These are phyloP conservation scores for Drosophila tropicalis DNA, from an alignment of 1,140 invertebrate genomes.

Conservation along the genomic window DNA sequence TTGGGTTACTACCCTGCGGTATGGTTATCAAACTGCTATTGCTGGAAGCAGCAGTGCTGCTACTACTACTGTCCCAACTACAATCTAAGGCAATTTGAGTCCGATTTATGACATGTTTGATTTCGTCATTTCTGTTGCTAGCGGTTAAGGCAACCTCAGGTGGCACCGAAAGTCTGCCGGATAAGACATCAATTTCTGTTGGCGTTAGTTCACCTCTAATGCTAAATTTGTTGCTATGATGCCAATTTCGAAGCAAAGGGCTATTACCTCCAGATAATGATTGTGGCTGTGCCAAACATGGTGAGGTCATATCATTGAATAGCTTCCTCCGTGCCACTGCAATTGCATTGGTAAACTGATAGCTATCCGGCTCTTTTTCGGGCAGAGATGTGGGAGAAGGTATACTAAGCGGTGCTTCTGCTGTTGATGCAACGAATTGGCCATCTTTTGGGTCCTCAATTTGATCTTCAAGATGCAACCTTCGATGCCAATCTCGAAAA, in stretches of 20 bases:
- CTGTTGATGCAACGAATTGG: background rate
- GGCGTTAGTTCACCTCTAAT: slow-evolving; percentile 14
- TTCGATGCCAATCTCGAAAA: slow-evolving; percentile 42
- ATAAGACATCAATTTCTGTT: background rate
- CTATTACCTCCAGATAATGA: background rate
- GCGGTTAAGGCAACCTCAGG: background rate
- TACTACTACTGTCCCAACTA: slow-evolving; percentile 24
- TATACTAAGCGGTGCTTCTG: background rate
- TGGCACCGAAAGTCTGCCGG: background rate
- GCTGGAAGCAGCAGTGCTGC: slow-evolving; percentile 6
- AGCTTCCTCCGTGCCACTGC: slow-evolving; percentile 50
- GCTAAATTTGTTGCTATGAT: background rate
- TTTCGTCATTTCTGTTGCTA: slow-evolving; percentile 34
- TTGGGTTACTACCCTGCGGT: background rate
- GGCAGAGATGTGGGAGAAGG: slow-evolving; percentile 37
- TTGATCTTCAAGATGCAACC: slow-evolving; percentile 22
- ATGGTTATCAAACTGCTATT: background rate
- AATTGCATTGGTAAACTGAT: slow-evolving; percentile 66
- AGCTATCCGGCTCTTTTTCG: slow-evolving; percentile 43
- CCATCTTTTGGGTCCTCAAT: background rate
- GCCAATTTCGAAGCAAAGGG: background rate
- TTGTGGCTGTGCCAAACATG: background rate
- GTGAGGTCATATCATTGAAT: slow-evolving; percentile 20
- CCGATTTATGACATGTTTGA: slow-evolving; percentile 17
- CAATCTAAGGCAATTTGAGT: slow-evolving; percentile 20